phyloP scores from a whole-genome alignment of 2,797 vertebrate genomes.

The Semotilus atromaculatus region DNA sequence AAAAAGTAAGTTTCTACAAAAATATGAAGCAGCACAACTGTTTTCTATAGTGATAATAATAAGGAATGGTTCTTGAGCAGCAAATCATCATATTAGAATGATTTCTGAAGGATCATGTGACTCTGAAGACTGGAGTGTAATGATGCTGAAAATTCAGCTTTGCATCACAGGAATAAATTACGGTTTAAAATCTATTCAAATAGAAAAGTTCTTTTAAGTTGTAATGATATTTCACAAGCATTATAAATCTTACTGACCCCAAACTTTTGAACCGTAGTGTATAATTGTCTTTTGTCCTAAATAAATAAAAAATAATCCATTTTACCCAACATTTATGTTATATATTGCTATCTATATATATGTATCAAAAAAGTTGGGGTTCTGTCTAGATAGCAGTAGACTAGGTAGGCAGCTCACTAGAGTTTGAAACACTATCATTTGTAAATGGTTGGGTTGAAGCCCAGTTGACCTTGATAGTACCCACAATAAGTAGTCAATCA shows the following conservation, averaged over 20 bases:
- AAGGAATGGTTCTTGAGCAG: background rate
- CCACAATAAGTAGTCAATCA: slow-evolving; percentile 12
- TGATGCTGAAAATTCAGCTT: too few relatives aligned
- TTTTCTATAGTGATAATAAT: background rate
- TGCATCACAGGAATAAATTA: background rate
- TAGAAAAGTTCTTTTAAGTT: background rate
- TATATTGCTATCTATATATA: too few relatives aligned
- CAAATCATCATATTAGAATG: background rate
- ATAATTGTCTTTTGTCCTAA: too few relatives aligned
- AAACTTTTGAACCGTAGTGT: too few relatives aligned
- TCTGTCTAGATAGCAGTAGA: background rate
- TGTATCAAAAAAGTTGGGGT: too few relatives aligned
- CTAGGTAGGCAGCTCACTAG: background rate
- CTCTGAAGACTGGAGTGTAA: background rate
- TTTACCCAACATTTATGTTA: too few relatives aligned
- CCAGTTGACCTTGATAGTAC: background rate
- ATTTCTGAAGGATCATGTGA: background rate
- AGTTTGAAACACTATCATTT: background rate
- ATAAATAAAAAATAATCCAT: too few relatives aligned
- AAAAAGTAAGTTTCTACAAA: background rate
- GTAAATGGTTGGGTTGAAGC: background rate
- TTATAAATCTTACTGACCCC: background rate
- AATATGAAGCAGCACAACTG: background rate
- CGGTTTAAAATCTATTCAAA: background rate
- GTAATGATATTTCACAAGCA: background rate